phyloP scores from a whole-genome alignment of 2,888 invertebrate genomes.

The Girardia tigrina region DNA sequence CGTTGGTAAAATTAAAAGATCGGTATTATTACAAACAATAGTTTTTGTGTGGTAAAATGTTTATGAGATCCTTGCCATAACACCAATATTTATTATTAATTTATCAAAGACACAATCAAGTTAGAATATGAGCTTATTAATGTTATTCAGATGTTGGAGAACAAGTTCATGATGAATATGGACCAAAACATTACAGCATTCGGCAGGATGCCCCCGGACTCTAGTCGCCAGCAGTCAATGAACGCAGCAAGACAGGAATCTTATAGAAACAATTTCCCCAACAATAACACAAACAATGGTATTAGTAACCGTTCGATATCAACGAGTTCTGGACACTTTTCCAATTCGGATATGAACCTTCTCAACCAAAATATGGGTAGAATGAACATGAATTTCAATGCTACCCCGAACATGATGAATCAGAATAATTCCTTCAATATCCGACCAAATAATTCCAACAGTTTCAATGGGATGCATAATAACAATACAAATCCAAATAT shows the following conservation, averaged over 20 bases:
- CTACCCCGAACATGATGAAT: background rate
- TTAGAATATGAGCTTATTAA: no score
- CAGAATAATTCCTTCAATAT: constrained; percentile 13
- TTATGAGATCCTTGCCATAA: no score
- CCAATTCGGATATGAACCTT: background rate
- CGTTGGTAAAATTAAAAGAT: no score
- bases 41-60: no score
- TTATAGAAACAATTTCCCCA: background rate
- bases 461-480: constrained; percentile 15
- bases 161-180: background rate
- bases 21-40: no score
- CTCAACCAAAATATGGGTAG: constrained; percentile 10
- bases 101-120: no score
- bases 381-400: background rate
- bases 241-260: background rate
- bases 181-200: constrained; percentile 20
- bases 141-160: background rate
- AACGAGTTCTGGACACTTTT: background rate
- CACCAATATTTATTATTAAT: no score
- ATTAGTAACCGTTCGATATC: background rate
- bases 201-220: background rate
- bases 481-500: background rate
- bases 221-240: background rate
- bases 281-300: no score
- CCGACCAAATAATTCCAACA: background rate